A percentile compares a stretch with the other conserved stretches of the same genome.
Evolutionary conservation across 2,888 invertebrate genomes (phyloP).

Genomic region (Siphonodentalium dalli): DNA sequence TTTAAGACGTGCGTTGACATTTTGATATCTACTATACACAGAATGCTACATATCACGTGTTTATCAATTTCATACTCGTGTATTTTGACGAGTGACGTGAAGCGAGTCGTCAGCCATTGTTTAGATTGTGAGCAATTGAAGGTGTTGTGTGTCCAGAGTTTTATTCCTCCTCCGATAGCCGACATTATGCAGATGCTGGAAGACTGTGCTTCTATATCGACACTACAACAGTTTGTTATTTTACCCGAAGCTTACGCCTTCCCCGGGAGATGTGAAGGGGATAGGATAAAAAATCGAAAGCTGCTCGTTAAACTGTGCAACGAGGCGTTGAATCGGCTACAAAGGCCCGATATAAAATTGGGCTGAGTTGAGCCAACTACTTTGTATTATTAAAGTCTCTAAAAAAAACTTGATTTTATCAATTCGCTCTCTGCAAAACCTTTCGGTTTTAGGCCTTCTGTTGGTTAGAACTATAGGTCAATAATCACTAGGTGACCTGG

Average conservation of each 20-base stretch:
- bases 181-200: slow-evolving; percentile 40
- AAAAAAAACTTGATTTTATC: too few relatives aligned
- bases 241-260: slow-evolving; percentile 55
- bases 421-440: too few relatives aligned
- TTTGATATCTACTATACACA: slow-evolving; percentile 28
- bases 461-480: too few relatives aligned
- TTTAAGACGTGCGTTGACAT: slow-evolving; percentile 31
- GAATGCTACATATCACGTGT: slow-evolving; percentile 37
- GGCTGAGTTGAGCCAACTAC: too few relatives aligned
- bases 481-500: too few relatives aligned
- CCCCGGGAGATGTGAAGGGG: slow-evolving; percentile 45
- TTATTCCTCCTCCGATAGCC: slow-evolving; percentile 40
- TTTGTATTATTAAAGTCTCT: too few relatives aligned
- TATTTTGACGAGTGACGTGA: slow-evolving; percentile 35
- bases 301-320: too few relatives aligned
- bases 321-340: too few relatives aligned
- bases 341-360: too few relatives aligned
- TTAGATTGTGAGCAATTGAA: slow-evolving; percentile 38
- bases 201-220: slow-evolving; percentile 35
- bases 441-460: too few relatives aligned
- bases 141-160: slow-evolving; percentile 47
- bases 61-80: slow-evolving; percentile 46
- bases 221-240: slow-evolving; percentile 46
- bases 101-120: slow-evolving; percentile 36
- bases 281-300: too few relatives aligned